phyloP scores from a whole-genome alignment of 2,113 vertebrate genomes.

The Scomber japonicus region DNA sequence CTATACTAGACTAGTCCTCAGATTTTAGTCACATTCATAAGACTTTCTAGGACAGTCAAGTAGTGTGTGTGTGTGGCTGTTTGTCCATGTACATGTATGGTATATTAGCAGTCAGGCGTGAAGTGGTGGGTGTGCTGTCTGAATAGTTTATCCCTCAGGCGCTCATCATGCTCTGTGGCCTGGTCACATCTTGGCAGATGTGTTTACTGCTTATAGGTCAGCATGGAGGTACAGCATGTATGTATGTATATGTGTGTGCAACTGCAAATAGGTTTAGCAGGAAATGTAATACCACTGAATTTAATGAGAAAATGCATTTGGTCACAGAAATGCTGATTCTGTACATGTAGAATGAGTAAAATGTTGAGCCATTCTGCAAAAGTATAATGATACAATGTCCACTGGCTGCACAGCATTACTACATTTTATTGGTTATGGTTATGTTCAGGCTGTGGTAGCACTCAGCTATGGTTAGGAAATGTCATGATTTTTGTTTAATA shows the following conservation, averaged over 20 bases:
- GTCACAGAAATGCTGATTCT: too few relatives aligned
- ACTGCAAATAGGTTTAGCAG: too few relatives aligned
- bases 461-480: too few relatives aligned
- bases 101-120: conserved; percentile 57
- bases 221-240: not conserved
- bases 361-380: too few relatives aligned
- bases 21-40: not conserved
- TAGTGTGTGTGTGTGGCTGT: conserved; percentile 1
- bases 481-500: too few relatives aligned
- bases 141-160: conserved; percentile 67
- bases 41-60: not conserved
- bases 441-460: too few relatives aligned
- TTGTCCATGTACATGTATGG: conserved; percentile 18
- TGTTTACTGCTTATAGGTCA: conserved; percentile 61
- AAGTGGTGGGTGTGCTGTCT: conserved; percentile 48
- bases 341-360: too few relatives aligned
- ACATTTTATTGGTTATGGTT: too few relatives aligned
- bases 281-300: too few relatives aligned
- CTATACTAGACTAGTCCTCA: not conserved
- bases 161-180: conserved; percentile 65
- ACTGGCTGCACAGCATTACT: too few relatives aligned
- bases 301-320: too few relatives aligned
- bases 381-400: too few relatives aligned
- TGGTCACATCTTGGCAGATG: conserved; percentile 48
- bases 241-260: not conserved